phyloP scores from a whole-genome alignment of 2,797 vertebrate species.

The Helicolenus hilgendorfi region DNA sequence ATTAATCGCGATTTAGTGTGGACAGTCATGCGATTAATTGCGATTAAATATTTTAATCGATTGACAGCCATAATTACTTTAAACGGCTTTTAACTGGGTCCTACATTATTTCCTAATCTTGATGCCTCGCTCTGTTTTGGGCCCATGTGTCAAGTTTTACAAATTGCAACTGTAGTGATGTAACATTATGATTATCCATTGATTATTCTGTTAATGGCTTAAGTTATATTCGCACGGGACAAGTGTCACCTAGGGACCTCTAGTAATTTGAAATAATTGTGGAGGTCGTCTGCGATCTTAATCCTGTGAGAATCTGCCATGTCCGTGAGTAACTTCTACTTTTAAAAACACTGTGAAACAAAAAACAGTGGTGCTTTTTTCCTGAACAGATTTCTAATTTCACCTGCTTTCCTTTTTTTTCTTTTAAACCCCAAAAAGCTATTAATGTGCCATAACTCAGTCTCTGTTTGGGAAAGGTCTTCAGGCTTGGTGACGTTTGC shows the following conservation, averaged over 20 bases:
- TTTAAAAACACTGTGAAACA: not conserved
- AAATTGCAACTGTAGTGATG: too few relatives aligned
- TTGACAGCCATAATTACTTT: too few relatives aligned
- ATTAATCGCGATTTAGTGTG: too few relatives aligned
- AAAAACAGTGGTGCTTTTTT: not conserved
- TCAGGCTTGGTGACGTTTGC: not conserved
- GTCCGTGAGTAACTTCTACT: not conserved
- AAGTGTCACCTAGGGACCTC: not conserved
- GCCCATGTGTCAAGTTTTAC: too few relatives aligned
- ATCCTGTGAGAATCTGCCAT: not conserved
- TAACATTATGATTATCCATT: too few relatives aligned
- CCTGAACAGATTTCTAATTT: not conserved
- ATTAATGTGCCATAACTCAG: conserved; percentile 13
- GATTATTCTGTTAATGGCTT: too few relatives aligned
- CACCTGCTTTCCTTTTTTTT: not conserved
- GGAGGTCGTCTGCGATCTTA: not conserved
- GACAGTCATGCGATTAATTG: too few relatives aligned
- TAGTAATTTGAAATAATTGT: not conserved
- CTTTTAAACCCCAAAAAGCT: not conserved
- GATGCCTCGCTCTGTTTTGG: too few relatives aligned
- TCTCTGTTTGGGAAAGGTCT: conserved; percentile 5
- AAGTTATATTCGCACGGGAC: not conserved
- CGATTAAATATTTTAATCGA: too few relatives aligned
- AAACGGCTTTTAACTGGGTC: too few relatives aligned
- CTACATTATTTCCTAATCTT: too few relatives aligned